phyloP scores from a whole-genome alignment of 1,140 invertebrate genomes.

The Penaeus chinensis region DNA sequence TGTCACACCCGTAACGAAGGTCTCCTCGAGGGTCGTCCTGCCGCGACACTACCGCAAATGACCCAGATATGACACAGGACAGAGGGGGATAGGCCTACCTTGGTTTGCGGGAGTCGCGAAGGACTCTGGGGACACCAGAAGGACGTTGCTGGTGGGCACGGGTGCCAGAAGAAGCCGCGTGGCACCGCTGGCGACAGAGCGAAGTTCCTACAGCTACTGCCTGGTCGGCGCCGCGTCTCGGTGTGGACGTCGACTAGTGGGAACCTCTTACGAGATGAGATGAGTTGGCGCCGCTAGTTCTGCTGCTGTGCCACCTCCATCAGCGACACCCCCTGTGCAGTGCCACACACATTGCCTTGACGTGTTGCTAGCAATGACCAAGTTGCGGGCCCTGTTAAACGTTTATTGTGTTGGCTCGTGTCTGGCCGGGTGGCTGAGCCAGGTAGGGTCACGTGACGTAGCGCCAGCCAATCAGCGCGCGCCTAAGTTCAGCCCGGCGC shows the following conservation, averaged over 20 bases:
- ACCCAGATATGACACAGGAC: constrained; percentile 46
- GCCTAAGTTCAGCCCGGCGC: constrained; percentile 57
- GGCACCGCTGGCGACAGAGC: constrained; percentile 57
- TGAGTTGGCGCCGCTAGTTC: constrained; percentile 41
- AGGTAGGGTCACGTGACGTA: constrained; percentile 61
- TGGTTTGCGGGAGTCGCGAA: constrained; percentile 33
- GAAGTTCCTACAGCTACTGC: constrained; percentile 48
- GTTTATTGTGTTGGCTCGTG: constrained; percentile 62
- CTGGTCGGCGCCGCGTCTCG: constrained; percentile 56
- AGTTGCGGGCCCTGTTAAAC: constrained; percentile 61
- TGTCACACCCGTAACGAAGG: constrained; percentile 21
- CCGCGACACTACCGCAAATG: constrained; percentile 36
- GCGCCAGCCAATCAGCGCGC: constrained; percentile 53
- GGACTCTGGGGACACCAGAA: constrained; percentile 40
- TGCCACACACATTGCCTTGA: constrained; percentile 60
- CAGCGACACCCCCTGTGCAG: constrained; percentile 53
- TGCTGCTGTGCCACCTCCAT: constrained; percentile 43
- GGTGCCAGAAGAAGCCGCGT: constrained; percentile 46
- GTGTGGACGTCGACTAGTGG: constrained; percentile 25
- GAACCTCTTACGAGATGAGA: constrained; percentile 32
- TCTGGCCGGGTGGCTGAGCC: constrained; percentile 56
- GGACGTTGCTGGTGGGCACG: constrained; percentile 21
- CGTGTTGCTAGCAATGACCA: constrained; percentile 62
- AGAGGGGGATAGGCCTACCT: constrained; percentile 35
- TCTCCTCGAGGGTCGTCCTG: constrained; percentile 41